Conservation (phyloP, 1,140 invertebrate species). For the Diorhabda sublineata region DNA sequence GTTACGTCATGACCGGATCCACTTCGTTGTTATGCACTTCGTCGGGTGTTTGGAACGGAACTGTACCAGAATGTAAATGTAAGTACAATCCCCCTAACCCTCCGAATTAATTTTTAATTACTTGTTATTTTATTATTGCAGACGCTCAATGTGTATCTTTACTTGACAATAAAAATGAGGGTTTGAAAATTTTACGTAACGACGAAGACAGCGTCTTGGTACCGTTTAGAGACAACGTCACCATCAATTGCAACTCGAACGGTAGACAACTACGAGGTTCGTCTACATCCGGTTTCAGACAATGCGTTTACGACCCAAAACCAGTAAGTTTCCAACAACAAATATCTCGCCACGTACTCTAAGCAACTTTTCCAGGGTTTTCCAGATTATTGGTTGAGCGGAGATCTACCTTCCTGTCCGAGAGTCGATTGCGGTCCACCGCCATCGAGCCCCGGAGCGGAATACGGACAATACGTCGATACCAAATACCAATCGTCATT, state of each 20-base stretch:
- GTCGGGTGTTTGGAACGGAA: conserved; percentile 90
- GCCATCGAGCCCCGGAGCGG: conserved; percentile 83
- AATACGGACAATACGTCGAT: conserved; percentile 82
- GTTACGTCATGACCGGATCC: conserved; percentile 85
- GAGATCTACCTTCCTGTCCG: conserved; percentile 78
- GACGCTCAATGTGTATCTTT: conserved; percentile 86
- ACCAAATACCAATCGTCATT: conserved; percentile 89
- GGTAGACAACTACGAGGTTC: conserved; percentile 76
- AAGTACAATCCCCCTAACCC: conserved; percentile 45
- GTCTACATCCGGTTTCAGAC: conserved; percentile 76
- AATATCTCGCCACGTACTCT: background rate
- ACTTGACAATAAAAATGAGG: conserved; percentile 84
- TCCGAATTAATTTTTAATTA: background rate
- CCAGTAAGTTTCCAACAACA: conserved; percentile 52
- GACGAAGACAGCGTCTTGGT: conserved; percentile 78
- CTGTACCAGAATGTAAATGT: conserved; percentile 88
- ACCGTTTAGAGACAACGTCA: conserved; percentile 86
- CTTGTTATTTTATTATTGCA: conserved; percentile 45
- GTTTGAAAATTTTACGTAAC: conserved; percentile 67
- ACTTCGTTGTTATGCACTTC: conserved; percentile 82
- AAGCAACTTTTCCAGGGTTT: conserved; percentile 57
- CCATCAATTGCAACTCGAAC: conserved; percentile 71
- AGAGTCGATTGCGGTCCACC: conserved; percentile 83
- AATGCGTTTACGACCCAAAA: conserved; percentile 94
- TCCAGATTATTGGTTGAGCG: conserved; percentile 90